A percentile compares a stretch with the other conserved stretches of the same genome.
phyloP scores from a whole-genome alignment of 2,797 vertebrate genomes.

The Toxotes lorentzi region DNA sequence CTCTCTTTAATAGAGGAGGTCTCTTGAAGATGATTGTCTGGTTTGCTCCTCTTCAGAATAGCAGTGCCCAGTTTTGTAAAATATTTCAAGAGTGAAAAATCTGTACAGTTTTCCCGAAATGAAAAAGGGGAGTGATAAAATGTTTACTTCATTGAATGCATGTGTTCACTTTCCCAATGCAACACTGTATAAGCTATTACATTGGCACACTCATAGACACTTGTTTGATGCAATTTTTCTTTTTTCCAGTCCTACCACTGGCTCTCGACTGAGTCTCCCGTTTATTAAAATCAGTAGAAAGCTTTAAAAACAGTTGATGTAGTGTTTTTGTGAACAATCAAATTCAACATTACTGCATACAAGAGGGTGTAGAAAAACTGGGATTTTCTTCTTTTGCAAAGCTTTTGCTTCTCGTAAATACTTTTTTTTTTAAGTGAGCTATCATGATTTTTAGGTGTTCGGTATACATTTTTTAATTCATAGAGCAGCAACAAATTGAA shows the following conservation, averaged over 20 bases:
- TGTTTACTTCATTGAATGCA: slow-evolving; percentile 79
- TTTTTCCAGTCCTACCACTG: slow-evolving; percentile 18
- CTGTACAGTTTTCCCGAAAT: slow-evolving; percentile 65
- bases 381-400: slow-evolving; percentile 24
- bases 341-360: slow-evolving; percentile 19
- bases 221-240: slow-evolving; percentile 27
- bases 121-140: slow-evolving; percentile 60
- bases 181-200: slow-evolving; percentile 69
- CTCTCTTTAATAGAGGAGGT: slow-evolving; percentile 41
- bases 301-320: slow-evolving; percentile 63
- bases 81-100: slow-evolving; percentile 52
- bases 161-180: slow-evolving; percentile 72
- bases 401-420: slow-evolving; percentile 34
- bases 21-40: slow-evolving; percentile 63
- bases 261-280: slow-evolving; percentile 24
- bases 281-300: slow-evolving; percentile 57
- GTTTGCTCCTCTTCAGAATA: slow-evolving; percentile 49
- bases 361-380: slow-evolving; percentile 7
- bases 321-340: slow-evolving; percentile 49
- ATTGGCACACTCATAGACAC: slow-evolving; percentile 42
- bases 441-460: slow-evolving; percentile 39
- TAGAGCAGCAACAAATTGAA: slow-evolving; percentile 15
- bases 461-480: slow-evolving; percentile 21
- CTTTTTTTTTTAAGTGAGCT: slow-evolving; percentile 28
- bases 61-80: slow-evolving; percentile 66